A percentile compares a stretch with the other conserved stretches of the same genome.
Evolutionary conservation across 2,113 vertebrate genomes (phyloP).

Genomic region (Quiscalus mexicanus): DNA sequence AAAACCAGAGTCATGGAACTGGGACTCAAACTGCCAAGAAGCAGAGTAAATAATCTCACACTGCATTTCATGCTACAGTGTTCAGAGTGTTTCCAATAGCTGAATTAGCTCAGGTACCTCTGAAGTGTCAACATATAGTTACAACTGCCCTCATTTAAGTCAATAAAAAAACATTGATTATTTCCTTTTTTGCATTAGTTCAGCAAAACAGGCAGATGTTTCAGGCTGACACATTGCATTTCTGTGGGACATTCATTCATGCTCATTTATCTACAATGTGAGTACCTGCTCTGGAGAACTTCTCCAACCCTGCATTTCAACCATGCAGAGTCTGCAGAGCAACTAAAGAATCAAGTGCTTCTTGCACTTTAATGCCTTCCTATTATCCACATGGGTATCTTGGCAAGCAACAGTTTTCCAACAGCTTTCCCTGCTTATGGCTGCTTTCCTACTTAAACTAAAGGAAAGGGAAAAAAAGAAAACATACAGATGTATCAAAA

Average conservation of each 20-base stretch:
- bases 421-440: background rate
- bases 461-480: background rate
- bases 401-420: background rate
- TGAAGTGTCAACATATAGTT: slow-evolving; percentile 28
- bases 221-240: background rate
- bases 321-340: background rate
- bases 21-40: background rate
- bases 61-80: background rate
- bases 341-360: background rate
- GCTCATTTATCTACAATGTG: background rate
- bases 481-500: background rate
- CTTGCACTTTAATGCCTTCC: background rate
- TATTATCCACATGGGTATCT: background rate
- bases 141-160: background rate
- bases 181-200: background rate
- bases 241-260: background rate
- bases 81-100: background rate
- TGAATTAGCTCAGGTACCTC: background rate
- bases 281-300: background rate
- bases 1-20: background rate
- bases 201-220: background rate
- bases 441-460: background rate
- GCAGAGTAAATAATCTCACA: slow-evolving; percentile 25
- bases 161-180: slow-evolving; percentile 34
- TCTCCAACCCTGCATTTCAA: background rate